Evolutionary conservation across 2,113 vertebrate genomes (phyloP).

Genomic region (Amphilophus citrinellus): DNA sequence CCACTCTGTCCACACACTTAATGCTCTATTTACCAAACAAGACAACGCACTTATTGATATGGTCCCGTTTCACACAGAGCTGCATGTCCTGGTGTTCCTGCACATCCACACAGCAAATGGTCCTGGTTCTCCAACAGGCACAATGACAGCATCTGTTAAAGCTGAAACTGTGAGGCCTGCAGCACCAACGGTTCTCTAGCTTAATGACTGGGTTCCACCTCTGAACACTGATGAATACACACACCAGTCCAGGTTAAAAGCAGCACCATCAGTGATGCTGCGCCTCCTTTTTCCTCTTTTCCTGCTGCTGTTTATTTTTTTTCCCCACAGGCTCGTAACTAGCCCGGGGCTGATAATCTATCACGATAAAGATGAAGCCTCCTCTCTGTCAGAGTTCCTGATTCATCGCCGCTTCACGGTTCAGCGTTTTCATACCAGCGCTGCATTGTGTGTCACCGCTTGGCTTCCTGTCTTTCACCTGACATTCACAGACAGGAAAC

Average conservation of each 20-base stretch:
- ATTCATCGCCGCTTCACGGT: constrained; percentile 26
- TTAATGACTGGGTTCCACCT: constrained; percentile 25
- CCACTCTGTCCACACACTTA: constrained; percentile 26
- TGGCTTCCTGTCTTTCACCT: constrained; percentile 52
- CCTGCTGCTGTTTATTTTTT: background rate
- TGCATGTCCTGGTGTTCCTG: background rate
- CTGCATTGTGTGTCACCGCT: background rate
- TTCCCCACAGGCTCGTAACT: background rate
- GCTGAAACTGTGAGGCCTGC: constrained; percentile 31
- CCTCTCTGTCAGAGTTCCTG: background rate
- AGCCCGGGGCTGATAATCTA: constrained; percentile 5
- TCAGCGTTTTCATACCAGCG: background rate
- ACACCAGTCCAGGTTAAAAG: constrained; percentile 27
- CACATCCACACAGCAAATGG: background rate
- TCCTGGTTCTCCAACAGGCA: constrained; percentile 34
- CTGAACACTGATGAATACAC: background rate
- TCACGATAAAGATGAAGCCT: background rate
- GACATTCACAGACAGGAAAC: constrained; percentile 35
- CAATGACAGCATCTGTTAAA: constrained; percentile 40
- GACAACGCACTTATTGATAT: constrained; percentile 48
- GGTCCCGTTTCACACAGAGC: constrained; percentile 6
- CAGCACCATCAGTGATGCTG: background rate
- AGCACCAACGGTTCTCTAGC: constrained; percentile 27
- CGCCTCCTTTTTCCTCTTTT: background rate
- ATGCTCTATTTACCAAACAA: constrained; percentile 47